Percentiles rank a stretch among this genome's conserved stretches.
Evolutionary conservation across 2,797 vertebrate genomes (phyloP).

Genomic region (Aphelocoma californica): DNA sequence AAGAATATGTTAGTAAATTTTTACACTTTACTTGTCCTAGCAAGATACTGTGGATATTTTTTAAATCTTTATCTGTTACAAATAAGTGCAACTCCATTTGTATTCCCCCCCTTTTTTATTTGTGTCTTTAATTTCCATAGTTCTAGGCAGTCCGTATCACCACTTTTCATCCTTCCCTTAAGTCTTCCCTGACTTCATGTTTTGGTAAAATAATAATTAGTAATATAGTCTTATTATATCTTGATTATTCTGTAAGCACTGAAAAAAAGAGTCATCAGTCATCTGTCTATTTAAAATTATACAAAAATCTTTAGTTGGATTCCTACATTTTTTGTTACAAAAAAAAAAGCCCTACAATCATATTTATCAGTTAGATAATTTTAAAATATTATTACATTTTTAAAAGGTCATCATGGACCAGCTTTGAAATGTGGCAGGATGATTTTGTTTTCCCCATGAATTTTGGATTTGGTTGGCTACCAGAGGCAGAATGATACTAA

Average conservation of each 20-base stretch:
- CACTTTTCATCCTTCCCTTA: background rate
- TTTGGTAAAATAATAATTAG: background rate
- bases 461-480: background rate
- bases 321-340: background rate
- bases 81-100: background rate
- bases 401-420: background rate
- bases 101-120: fast-evolving
- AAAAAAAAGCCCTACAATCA: fast-evolving
- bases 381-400: background rate
- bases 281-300: background rate
- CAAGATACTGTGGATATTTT: background rate
- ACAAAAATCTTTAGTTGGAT: background rate
- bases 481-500: background rate
- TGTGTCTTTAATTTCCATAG: background rate
- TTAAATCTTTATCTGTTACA: background rate
- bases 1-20: background rate
- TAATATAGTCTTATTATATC: background rate
- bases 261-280: background rate
- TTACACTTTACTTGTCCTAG: background rate
- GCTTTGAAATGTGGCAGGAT: background rate
- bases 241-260: background rate
- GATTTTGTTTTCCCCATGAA: background rate
- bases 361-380: background rate
- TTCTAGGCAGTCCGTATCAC: background rate
- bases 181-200: background rate